These are phyloP conservation scores for Agonopterix alstromeriana DNA, from an alignment of 2,888 invertebrate species.

Conservation along the genomic window DNA sequence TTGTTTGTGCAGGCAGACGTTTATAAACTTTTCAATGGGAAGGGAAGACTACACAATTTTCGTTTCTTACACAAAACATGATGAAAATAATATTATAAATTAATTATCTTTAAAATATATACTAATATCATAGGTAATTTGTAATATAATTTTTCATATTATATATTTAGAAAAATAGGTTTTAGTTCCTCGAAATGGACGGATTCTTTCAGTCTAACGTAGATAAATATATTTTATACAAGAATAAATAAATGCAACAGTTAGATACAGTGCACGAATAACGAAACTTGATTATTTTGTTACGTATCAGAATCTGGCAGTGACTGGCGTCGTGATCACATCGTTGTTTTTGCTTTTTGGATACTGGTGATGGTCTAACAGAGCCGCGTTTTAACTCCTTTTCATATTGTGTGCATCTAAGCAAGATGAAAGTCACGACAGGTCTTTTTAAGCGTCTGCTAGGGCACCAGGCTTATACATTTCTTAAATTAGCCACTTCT, in stretches of 20 bases:
- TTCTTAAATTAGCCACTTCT: conserved; percentile 38
- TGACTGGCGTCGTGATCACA: conserved; percentile 12
- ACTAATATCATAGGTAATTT: not conserved
- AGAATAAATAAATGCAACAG: not conserved
- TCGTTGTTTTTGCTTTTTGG: too few relatives aligned
- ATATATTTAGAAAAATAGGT: not conserved
- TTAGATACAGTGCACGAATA: not conserved
- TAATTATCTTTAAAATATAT: not conserved
- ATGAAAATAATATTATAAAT: not conserved
- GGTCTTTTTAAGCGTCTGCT: not conserved
- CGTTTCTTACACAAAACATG: not conserved
- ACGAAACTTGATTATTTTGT: not conserved
- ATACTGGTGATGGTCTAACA: too few relatives aligned
- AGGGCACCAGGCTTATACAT: not conserved
- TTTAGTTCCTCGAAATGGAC: conserved; percentile 3
- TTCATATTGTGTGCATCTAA: not conserved
- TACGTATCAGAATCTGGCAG: conserved; percentile 23
- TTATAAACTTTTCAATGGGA: not conserved
- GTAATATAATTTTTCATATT: not conserved
- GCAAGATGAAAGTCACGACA: not conserved
- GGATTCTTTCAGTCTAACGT: conserved; percentile 5
- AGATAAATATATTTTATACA: conserved; percentile 1
- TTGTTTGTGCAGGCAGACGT: not conserved
- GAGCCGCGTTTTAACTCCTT: too few relatives aligned
- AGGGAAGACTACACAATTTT: not conserved